These are phyloP conservation scores for Notechis scutatus DNA, from an alignment of 2,113 vertebrate species.

Conservation along the genomic window DNA sequence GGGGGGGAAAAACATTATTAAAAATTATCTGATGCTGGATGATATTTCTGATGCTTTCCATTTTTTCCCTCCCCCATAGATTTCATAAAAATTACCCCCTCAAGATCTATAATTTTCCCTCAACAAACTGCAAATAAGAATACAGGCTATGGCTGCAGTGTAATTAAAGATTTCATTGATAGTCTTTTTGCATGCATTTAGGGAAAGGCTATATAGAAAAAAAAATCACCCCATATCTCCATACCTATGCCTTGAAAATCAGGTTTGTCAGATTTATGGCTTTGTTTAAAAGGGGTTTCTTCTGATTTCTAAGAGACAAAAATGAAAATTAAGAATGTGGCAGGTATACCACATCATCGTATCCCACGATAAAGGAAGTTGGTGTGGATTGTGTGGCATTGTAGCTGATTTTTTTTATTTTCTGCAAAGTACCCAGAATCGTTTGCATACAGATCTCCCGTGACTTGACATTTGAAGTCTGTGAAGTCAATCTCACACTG, in stretches of 20 bases:
- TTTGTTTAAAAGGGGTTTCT: constrained; percentile 17
- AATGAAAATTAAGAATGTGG: neutral
- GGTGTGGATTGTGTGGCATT: neutral
- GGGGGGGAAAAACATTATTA: too few relatives aligned
- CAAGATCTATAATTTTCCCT: constrained; percentile 44
- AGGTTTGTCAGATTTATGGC: constrained; percentile 13
- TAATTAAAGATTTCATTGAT: constrained; percentile 56
- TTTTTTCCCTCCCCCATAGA: constrained; percentile 16
- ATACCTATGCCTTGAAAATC: constrained; percentile 17
- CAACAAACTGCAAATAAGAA: constrained; percentile 33
- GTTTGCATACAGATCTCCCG: neutral
- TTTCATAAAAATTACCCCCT: constrained; percentile 47
- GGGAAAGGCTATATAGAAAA: constrained; percentile 11
- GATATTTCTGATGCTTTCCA: constrained; percentile 29
- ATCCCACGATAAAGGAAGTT: neutral
- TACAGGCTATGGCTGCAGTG: constrained; percentile 1
- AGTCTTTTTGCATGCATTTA: constrained; percentile 44
- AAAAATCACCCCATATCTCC: constrained; percentile 1
- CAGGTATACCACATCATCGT: neutral
- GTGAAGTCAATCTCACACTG: neutral
- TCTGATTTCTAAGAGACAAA: neutral
- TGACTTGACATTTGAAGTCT: neutral
- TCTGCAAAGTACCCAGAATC: neutral
- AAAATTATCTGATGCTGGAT: constrained; percentile 77
- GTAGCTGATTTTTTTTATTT: neutral